Percentiles rank a stretch among this genome's conserved stretches.
phyloP scores from a whole-genome alignment of 2,888 invertebrate genomes.

The Lasioglossum marginatum region DNA sequence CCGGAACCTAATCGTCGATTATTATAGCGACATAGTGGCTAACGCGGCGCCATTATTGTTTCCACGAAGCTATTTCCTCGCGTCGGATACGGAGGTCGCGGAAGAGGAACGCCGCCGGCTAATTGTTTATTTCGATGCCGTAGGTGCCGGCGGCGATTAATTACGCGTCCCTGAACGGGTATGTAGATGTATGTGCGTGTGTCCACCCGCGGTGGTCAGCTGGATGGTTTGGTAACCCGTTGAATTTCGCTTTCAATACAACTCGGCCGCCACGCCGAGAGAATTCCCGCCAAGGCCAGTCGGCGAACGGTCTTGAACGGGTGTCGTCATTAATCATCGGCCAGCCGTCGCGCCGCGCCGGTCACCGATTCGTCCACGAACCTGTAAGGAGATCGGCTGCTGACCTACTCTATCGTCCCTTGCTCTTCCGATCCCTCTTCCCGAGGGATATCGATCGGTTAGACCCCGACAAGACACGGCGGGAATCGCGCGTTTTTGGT shows the following conservation, averaged over 20 bases:
- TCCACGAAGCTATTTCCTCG: slow-evolving; percentile 11
- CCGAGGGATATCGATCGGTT: neutral
- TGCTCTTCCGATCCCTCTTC: neutral
- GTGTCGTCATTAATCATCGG: slow-evolving; percentile 57
- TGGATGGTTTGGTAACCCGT: slow-evolving; percentile 73
- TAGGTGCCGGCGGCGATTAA: slow-evolving; percentile 29
- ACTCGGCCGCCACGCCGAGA: slow-evolving; percentile 61
- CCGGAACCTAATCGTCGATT: neutral
- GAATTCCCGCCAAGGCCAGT: slow-evolving; percentile 78
- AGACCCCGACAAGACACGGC: no score
- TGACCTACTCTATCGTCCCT: neutral
- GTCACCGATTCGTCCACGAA: slow-evolving; percentile 38
- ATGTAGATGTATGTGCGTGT: neutral
- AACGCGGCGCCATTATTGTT: neutral
- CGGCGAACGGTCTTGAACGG: slow-evolving; percentile 66
- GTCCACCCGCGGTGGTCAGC: slow-evolving; percentile 15
- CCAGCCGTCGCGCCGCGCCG: slow-evolving; percentile 17
- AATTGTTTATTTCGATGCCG: slow-evolving; percentile 23
- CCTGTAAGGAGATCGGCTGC: neutral
- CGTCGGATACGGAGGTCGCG: slow-evolving; percentile 20
- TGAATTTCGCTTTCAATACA: slow-evolving; percentile 80
- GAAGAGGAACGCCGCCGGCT: slow-evolving; percentile 6
- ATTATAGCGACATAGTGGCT: neutral
- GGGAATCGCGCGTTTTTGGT: no score
- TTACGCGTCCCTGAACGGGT: slow-evolving; percentile 36